Base-by-base conservation (phyloP, 2,113 vertebrate species). In the Cyanocitta stelleri region DNA sequence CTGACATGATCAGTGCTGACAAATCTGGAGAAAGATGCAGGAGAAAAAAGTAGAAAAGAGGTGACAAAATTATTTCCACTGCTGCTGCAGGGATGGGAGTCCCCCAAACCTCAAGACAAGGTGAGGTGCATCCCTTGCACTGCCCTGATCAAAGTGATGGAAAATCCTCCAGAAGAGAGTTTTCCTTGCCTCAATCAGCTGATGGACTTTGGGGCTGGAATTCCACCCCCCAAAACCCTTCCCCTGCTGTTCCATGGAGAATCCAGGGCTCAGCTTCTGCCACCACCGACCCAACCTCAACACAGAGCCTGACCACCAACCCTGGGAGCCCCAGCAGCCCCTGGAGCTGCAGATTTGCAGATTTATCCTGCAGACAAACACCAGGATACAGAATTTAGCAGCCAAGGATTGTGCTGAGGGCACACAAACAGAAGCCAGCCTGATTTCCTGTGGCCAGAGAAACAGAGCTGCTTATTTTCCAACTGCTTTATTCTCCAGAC, bases 401-500 rank as follows among this genome's bases (percentile, higher is more conserved):
- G 69, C 44, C 41, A 13, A 73, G 22, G 67, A 90, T 56, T 0
- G 16, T 1, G 5, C 56, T 64, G 27, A 43, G 26, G 55, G 71
- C 48, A 11, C 35, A 10, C 35, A 49, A 49, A 58, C 69, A 84
- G 39, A 56, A 95, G 51, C 32, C 92, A 89, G 86, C 26, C 63
- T 10, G 63, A 87, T 95, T 97, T 91, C 85, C 78, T 54, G 66
- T 13, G 76, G 84, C 85, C 90, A 56, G 33, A 67, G 64, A 30
- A 96, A 68, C 67, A 69, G 3, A 81, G 76, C 88, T 64, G 74
- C 64, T 85, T 43, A 33, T 96, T 95, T 93, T 66, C 83, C 75
- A 55, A 7, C 84, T 82, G 83, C 71, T 94, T 94, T 61, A 64
- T 90, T 88, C 86, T 94, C 94, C 77, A 94, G 79, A 96, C 49